Conservation (phyloP, 2,797 vertebrate genomes). For the Lycodopsis pacificus region DNA sequence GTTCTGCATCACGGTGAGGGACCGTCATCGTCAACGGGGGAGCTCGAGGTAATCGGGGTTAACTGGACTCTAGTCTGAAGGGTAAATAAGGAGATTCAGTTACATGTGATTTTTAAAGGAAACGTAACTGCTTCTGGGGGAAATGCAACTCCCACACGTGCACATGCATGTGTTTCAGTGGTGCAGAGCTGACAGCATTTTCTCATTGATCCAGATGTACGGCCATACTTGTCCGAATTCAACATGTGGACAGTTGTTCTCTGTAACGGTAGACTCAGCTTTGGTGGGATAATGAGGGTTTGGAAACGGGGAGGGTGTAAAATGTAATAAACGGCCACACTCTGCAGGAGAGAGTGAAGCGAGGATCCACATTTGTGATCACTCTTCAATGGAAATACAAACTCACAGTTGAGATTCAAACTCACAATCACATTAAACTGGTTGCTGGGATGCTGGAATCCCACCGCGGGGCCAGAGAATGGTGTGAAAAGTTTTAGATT, state of each 20-base stretch:
- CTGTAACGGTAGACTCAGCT: constrained; percentile 45
- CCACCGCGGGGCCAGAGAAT: no score
- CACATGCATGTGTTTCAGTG: not conserved
- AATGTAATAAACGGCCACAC: constrained; percentile 40
- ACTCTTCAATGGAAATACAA: not conserved
- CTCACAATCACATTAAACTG: not conserved
- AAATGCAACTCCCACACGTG: constrained; percentile 13
- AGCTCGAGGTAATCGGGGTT: constrained; percentile 38
- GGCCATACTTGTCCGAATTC: constrained; percentile 39
- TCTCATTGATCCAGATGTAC: constrained; percentile 48
- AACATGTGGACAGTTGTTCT: constrained; percentile 51
- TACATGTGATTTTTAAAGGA: constrained; percentile 57
- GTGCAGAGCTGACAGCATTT: constrained; percentile 40
- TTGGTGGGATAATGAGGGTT: constrained; percentile 39
- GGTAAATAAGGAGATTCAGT: constrained; percentile 67
- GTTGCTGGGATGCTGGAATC: no score
- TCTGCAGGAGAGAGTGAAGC: constrained; percentile 6
- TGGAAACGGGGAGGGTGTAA: constrained; percentile 28
- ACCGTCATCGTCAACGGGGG: constrained; percentile 21
- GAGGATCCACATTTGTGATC: constrained; percentile 1
- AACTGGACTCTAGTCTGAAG: constrained; percentile 35
- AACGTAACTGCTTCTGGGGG: constrained; percentile 44
- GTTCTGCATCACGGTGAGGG: constrained; percentile 36
- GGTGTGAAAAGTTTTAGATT: no score
- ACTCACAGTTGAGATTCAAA: constrained; percentile 21